Percentiles rank a stretch among this genome's conserved stretches.
Conservation (phyloP, 1,140 invertebrate species). For the Diachasma alloeum region DNA sequence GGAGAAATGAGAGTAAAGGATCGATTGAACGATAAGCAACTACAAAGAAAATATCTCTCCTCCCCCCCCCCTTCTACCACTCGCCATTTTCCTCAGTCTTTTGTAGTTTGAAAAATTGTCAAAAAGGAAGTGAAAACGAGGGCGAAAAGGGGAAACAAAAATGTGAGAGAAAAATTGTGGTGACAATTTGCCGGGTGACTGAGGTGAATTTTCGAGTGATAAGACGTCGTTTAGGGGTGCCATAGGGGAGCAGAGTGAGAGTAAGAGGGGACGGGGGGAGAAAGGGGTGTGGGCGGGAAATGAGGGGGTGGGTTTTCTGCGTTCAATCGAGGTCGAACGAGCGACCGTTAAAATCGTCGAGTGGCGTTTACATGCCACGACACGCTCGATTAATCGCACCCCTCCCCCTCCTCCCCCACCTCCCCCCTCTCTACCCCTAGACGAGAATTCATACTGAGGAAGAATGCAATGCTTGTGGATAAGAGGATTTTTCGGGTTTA, state of each 20-base stretch:
- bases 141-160: background rate
- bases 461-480: background rate
- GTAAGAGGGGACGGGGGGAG: background rate
- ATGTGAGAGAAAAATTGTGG: background rate
- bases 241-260: background rate
- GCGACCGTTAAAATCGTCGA: conserved; percentile 27
- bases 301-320: background rate
- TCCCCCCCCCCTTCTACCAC: no score
- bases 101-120: background rate
- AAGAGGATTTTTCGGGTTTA: conserved; percentile 2
- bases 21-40: no score
- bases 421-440: background rate
- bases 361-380: conserved; percentile 27
- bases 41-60: no score
- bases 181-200: conserved; percentile 16
- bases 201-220: conserved; percentile 3
- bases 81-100: no score
- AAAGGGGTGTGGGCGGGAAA: no score
- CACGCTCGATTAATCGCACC: conserved; percentile 28
- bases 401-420: background rate
- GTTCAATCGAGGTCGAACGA: conserved; percentile 30
- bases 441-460: background rate
- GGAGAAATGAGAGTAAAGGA: no score
- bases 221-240: background rate
- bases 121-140: background rate